Percentiles rank a stretch among this genome's conserved stretches.
These are phyloP conservation scores for Radopholus similis DNA, from an alignment of 1,140 invertebrate species.

Conservation along the genomic window DNA sequence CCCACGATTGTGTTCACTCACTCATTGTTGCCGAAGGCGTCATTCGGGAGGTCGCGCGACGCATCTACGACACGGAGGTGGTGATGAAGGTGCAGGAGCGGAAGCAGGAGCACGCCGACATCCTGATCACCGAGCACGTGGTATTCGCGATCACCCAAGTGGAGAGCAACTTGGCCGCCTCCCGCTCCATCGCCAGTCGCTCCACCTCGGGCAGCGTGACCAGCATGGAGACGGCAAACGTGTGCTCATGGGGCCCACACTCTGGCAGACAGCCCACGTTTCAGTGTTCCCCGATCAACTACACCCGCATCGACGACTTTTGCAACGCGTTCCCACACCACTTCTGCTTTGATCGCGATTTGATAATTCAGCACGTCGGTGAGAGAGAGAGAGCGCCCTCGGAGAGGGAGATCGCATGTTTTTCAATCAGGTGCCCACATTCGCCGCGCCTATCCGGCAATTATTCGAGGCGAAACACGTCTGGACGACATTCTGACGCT, in stretches of 20 bases:
- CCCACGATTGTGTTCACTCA: not conserved
- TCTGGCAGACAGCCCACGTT: not conserved
- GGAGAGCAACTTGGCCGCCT: not conserved
- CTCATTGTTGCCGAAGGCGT: constrained; percentile 53
- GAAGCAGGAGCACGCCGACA: constrained; percentile 55
- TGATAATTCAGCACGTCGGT: constrained; percentile 61
- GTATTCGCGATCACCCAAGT: constrained; percentile 55
- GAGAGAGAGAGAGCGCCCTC: too few species aligned
- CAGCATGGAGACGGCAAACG: not conserved
- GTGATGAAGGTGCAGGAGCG: constrained; percentile 57
- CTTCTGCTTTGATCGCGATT: constrained; percentile 61
- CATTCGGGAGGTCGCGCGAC: constrained; percentile 57
- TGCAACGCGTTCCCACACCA: constrained; percentile 62
- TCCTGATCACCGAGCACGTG: constrained; percentile 55
- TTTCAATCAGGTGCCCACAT: constrained; percentile 38
- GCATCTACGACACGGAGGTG: constrained; percentile 59
- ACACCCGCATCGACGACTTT: constrained; percentile 41
- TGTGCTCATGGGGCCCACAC: not conserved
- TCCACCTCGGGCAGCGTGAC: not conserved
- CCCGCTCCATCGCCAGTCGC: constrained; percentile 7
- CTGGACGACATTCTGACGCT: constrained; percentile 58
- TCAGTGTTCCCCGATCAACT: constrained; percentile 17
- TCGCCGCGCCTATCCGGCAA: constrained; percentile 26
- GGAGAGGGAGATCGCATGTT: not conserved
- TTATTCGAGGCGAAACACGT: constrained; percentile 43